Base-by-base conservation (phyloP, 2,888 invertebrate species). In the Celastrina argiolus region DNA sequence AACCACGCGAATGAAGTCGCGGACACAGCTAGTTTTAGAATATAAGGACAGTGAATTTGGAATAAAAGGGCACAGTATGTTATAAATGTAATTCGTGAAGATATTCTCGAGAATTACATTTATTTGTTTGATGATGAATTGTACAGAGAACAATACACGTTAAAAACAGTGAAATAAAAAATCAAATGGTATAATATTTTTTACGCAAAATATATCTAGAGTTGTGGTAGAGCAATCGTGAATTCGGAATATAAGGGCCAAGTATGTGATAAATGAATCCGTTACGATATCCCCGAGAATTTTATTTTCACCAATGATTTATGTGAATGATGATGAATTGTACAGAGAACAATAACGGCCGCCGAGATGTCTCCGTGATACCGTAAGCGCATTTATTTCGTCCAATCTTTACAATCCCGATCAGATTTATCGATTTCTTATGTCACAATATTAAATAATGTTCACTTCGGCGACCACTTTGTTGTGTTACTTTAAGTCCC, bases 301-400 rank as follows among this genome's bases (percentile, higher is more conserved):
- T 78, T 82, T 81, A 83, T 85, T 86, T 86, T 85, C 84, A 79
- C 83, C 74, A 76, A 76, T 76, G 81, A 84, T 87, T 85, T 87
- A 77, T 83, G 51, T 77, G 76, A 75, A 83, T 74, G 67, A 76
- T 73, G 74, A 73, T 74, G 67, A 70, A 73, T 69, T 70, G 34
- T 34, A 31, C 67, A 63, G 65, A 70, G 74, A 76, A 81, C 77
- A 79, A 79, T 77, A 69, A 73, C 72, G 34, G 31, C 79, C 80
- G 76, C 78, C 56, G 67, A 66, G 69, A 72, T 73, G 74, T 75
- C 73, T 67, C 68, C 59, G n/a, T 42, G 70, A 69, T 70, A 69
- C 68, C 65, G 45, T 56, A 67, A 68, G 59, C 58, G 51, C 39
- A 66, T 66, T 63, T 36, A 56, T 65, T 58, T 31, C 28, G 18